Evolutionary conservation across 2,888 invertebrate species (phyloP).

Genomic region (Caenorhabditis afra): DNA sequence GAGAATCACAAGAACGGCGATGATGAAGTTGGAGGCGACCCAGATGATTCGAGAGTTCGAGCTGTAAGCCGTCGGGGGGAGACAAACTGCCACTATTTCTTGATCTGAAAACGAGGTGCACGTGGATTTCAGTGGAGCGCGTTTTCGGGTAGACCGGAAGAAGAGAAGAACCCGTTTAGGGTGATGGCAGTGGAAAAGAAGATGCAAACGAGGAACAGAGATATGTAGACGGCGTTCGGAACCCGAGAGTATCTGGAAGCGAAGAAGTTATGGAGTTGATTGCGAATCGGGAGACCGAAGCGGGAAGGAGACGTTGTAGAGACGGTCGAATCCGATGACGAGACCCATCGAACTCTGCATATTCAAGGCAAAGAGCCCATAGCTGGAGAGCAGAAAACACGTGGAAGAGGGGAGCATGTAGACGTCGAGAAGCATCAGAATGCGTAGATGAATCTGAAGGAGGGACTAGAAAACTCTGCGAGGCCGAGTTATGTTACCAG

Average conservation of each 20-base stretch:
- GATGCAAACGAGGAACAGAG: constrained; percentile 30
- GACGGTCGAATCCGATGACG: constrained; percentile 65
- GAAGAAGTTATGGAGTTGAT: not conserved
- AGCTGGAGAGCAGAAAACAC: constrained; percentile 60
- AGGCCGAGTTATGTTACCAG: constrained; percentile 59
- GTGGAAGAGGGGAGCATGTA: constrained; percentile 56
- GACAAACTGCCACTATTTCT: constrained; percentile 51
- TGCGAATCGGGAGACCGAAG: constrained; percentile 42
- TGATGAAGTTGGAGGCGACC: constrained; percentile 58
- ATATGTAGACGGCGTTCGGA: constrained; percentile 43
- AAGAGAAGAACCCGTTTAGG: constrained; percentile 35
- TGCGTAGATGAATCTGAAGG: constrained; percentile 61
- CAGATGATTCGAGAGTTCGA: constrained; percentile 56
- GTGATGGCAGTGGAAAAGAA: constrained; percentile 52
- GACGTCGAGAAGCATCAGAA: constrained; percentile 58
- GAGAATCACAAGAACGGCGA: constrained; percentile 62
- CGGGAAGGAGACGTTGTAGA: constrained; percentile 63
- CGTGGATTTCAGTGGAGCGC: not conserved
- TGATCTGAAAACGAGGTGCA: constrained; percentile 39
- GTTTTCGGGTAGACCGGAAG: not conserved
- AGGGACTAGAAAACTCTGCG: constrained; percentile 5
- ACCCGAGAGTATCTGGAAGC: constrained; percentile 55
- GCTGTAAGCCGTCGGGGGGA: constrained; percentile 67
- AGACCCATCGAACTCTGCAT: constrained; percentile 67
- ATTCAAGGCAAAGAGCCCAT: constrained; percentile 67